Evolutionary conservation across 2,113 vertebrate species (phyloP), one percentile per base, ranked within the genome.

Genomic region (Cygnus atratus): DNA sequence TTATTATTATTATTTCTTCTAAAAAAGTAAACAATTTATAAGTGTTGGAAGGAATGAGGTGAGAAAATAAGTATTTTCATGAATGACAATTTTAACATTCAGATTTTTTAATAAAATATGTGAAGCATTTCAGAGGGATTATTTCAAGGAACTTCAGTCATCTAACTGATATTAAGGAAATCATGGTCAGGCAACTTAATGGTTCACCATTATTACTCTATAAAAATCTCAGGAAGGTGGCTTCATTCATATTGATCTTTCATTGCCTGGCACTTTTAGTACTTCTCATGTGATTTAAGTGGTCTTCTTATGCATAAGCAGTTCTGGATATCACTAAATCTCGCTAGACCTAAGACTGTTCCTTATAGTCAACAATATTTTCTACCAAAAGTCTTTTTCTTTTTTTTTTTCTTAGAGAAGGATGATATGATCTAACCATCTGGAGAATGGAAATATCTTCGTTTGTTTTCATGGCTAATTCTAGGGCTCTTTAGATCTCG

Each of bases 321-420:
- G 5, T 59, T 78, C 46, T 35, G 39, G 3, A 4, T 44, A 78
- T 11, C 8, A 76, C 72, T 78, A 78, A 66, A 9, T 0, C 13
- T 87, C 37, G 17, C 31, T 22, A 74, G 15, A 24, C 13, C 7
- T 66, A 71, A 55, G 13, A 71, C 14, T 65, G 18, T 39, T 74
- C 67, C 29, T 58, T 62, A 55, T 0, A 70, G 18, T 29, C 82
- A 88, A 59, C 33, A 95, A 24, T 11, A 76, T 54, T 73, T 75
- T 70, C 29, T 58, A 86, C 75, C 13, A 65, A 8, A 83, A 77
- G 28, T 25, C 14, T 6, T 29, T 83, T 95, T 94, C 73, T 93
- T 76, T 77, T 46, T 94, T 76, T 95, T 94, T 73, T 94, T 76
- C 74, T 44, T 86, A 41, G 31, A 67, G 50, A 93, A 84, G 9